phyloP scores from a whole-genome alignment of 2,113 vertebrate species.

The Chrysemys picta region DNA sequence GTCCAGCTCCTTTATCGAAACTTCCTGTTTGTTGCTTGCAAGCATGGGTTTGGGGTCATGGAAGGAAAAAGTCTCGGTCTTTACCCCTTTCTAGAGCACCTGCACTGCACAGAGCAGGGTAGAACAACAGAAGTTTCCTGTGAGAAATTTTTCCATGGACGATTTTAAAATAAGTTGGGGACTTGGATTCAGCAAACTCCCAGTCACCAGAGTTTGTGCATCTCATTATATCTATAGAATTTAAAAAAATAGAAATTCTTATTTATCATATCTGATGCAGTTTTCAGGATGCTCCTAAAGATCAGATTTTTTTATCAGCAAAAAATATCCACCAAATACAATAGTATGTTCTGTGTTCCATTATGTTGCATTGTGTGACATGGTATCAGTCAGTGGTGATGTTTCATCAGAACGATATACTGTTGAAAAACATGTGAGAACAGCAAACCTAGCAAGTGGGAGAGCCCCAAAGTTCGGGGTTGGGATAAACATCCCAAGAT shows the following conservation, averaged over 20 bases:
- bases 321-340: not conserved
- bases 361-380: not conserved
- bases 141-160: not conserved
- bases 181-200: not conserved
- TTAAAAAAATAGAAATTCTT: constrained; percentile 8
- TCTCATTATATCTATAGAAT: constrained; percentile 5
- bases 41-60: not conserved
- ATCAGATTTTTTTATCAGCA: constrained; percentile 4
- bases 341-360: not conserved
- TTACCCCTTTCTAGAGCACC: not conserved
- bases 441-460: not conserved
- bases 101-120: not conserved
- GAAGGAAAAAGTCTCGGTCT: not conserved
- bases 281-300: constrained; percentile 39
- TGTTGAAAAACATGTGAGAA: not conserved
- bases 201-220: not conserved
- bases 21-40: not conserved
- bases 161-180: not conserved
- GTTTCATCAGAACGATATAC: not conserved
- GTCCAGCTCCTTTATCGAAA: not conserved
- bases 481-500: not conserved
- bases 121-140: not conserved
- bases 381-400: not conserved
- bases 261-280: not conserved
- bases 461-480: not conserved